phyloP scores from a whole-genome alignment of 2,888 invertebrate species.

The Drosophila siamana region DNA sequence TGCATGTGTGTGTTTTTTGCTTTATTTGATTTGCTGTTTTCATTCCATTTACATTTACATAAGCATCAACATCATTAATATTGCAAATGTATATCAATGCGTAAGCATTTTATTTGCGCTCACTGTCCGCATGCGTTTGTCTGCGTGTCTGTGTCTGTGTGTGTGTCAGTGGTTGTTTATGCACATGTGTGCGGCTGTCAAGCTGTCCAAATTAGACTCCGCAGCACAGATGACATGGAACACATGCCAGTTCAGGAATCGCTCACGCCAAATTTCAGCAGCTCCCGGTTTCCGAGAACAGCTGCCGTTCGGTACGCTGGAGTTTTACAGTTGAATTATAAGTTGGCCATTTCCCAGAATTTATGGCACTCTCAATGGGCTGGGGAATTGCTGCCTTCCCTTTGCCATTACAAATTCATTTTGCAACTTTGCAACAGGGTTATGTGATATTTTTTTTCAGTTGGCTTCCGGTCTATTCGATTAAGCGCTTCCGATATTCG shows the following conservation, averaged over 20 bases:
- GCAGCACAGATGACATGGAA: slow-evolving; percentile 6
- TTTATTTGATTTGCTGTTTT: slow-evolving; percentile 62
- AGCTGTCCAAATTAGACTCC: slow-evolving; percentile 7
- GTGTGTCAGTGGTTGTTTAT: too few species aligned
- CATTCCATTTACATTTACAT: slow-evolving; percentile 67
- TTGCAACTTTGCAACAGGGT: background rate
- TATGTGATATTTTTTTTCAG: background rate
- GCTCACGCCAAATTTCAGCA: slow-evolving; percentile 5
- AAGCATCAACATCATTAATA: slow-evolving; percentile 75
- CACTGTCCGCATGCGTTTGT: background rate
- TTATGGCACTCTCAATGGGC: background rate
- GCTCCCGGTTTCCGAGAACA: background rate
- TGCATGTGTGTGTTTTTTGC: slow-evolving; percentile 25
- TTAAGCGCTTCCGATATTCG: slow-evolving; percentile 58
- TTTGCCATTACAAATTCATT: background rate
- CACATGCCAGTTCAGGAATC: slow-evolving; percentile 4
- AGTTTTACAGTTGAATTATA: slow-evolving; percentile 2
- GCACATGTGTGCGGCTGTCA: slow-evolving; percentile 1
- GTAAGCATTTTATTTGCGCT: slow-evolving; percentile 42
- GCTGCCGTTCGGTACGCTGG: background rate
- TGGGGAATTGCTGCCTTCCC: slow-evolving; percentile 1
- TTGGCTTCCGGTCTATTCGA: slow-evolving; percentile 10
- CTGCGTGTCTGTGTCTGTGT: slow-evolving; percentile 6
- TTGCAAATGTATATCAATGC: slow-evolving; percentile 62
- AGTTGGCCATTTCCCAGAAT: background rate